Evolutionary conservation across 64 coral and sea anemone species (phyloP), one percentile per base, ranked within the genome.

Genomic region (Hydrozoanthus tunicans): DNA sequence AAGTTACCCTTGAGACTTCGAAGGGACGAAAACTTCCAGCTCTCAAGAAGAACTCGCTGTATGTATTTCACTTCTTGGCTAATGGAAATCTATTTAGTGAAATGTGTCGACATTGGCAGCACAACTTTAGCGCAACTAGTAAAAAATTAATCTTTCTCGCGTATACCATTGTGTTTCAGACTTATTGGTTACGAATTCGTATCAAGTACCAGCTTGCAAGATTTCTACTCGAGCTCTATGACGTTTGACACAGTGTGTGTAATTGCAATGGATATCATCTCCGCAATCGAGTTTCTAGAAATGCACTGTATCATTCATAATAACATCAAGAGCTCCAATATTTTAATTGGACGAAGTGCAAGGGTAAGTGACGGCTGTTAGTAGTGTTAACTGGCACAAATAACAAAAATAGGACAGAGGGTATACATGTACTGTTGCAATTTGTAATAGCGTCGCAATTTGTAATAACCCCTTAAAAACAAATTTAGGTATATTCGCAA

Each of bases 241-340:
- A 86, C 83, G 56, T 86, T 86, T 32, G 67, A 86, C 20, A 14
- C 83, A 26, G 67, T 86, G 54, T 86, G 67, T 24, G 53, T 69
- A 23, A 86, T 86, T 11, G 83, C 83, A 14, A 59, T 86, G 8
- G 83, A 86, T 69, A 55, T 86, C 9, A 86, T 86, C 55, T 73
- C 66, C 23, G 83, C 83, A 68, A 86, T 86, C 53, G 68, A 86
- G 83, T 86, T 86, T 12, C 67, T 86, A 10, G 83, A 86, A 57
- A 25, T 54, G 55, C 54, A 9, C 55, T 56, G 53, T n/a, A 73
- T 86, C 73, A 68, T 73, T 70, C 83, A 86, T 72, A 86, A 72
- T 25, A 73, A 25, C 52, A 86, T 86, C 11, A 86, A 86, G n/a
- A 60, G 66, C 64, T 86, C 83, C 0, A 86, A 86, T 86, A 86